A percentile compares a stretch with the other conserved stretches of the same genome.
Evolutionary conservation across 2,888 invertebrate species (phyloP).

Genomic region (Caenorhabditis sp.): DNA sequence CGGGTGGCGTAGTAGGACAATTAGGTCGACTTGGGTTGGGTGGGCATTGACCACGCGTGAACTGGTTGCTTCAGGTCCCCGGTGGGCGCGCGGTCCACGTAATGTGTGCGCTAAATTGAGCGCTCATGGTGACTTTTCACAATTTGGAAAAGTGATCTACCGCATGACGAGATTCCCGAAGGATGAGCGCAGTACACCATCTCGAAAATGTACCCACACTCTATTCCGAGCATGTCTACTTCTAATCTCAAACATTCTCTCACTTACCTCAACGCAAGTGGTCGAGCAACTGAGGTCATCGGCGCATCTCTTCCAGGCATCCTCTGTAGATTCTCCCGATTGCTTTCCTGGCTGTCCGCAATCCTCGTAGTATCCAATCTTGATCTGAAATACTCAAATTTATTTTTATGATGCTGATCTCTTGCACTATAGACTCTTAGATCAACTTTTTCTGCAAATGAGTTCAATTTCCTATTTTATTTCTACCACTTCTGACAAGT

Average conservation of each 20-base stretch:
- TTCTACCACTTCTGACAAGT: conserved; percentile 17
- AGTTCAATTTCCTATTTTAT: conserved; percentile 15
- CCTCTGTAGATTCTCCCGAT: conserved; percentile 55
- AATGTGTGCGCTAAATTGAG: conserved; percentile 20
- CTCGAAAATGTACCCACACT: conserved; percentile 32
- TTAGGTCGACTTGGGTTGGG: conserved; percentile 8
- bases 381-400: conserved; percentile 76
- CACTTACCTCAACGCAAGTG: conserved; percentile 59
- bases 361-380: conserved; percentile 78
- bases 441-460: conserved; percentile 10
- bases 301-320: conserved; percentile 67
- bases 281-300: conserved; percentile 62
- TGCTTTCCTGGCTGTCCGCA: conserved; percentile 63
- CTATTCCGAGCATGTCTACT: neutral
- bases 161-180: conserved; percentile 36
- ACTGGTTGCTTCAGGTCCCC: too few relatives aligned
- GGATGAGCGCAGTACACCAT: conserved; percentile 14
- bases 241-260: conserved; percentile 6
- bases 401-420: neutral
- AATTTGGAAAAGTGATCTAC: conserved; percentile 14
- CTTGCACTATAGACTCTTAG: conserved; percentile 26
- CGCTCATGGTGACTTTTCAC: neutral
- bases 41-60: neutral
- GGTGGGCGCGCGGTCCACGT: conserved; percentile 46
- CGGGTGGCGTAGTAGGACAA: conserved; percentile 6